These are phyloP conservation scores for Drosophila ananassae DNA, from an alignment of 1,140 invertebrate species.

Conservation along the genomic window DNA sequence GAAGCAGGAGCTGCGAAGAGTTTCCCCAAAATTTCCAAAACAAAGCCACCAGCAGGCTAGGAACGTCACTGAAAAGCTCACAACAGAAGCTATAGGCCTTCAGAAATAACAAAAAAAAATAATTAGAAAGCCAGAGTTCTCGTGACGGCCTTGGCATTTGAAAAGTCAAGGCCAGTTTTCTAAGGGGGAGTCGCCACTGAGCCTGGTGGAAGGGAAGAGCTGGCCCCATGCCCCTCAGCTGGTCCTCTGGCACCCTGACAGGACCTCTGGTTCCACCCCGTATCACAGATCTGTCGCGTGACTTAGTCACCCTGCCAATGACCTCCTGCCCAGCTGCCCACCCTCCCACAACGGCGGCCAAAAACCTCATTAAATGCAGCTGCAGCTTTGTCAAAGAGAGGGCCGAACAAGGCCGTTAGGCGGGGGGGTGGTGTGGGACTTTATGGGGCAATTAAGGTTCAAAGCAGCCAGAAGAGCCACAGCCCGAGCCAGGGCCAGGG, in stretches of 20 bases:
- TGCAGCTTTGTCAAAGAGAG: constrained; percentile 58
- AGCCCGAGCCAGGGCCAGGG: too few relatives aligned
- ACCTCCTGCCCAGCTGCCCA: constrained; percentile 5
- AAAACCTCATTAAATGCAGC: constrained; percentile 67
- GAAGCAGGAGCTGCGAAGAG: constrained; percentile 6
- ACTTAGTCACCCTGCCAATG: constrained; percentile 41
- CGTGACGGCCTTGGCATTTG: constrained; percentile 28
- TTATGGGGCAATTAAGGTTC: constrained; percentile 68
- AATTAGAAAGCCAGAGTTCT: too few relatives aligned
- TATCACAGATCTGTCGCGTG: constrained; percentile 48
- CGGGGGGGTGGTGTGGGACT: constrained; percentile 9
- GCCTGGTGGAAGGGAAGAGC: too few relatives aligned
- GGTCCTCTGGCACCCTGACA: constrained; percentile 24
- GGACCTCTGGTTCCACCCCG: constrained; percentile 52
- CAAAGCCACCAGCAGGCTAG: too few relatives aligned
- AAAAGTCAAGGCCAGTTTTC: too few relatives aligned
- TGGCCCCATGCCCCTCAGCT: neutral
- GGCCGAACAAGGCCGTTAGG: constrained; percentile 6
- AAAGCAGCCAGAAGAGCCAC: constrained; percentile 30
- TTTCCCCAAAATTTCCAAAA: too few relatives aligned
- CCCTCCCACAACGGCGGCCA: constrained; percentile 32
- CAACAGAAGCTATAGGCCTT: too few relatives aligned
- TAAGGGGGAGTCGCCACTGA: too few relatives aligned
- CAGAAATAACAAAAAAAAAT: too few relatives aligned
- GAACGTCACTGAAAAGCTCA: too few relatives aligned